A percentile compares a stretch with the other conserved stretches of the same genome.
Evolutionary conservation across 2,797 vertebrate genomes (phyloP).

Genomic region (Graptemys geographica): DNA sequence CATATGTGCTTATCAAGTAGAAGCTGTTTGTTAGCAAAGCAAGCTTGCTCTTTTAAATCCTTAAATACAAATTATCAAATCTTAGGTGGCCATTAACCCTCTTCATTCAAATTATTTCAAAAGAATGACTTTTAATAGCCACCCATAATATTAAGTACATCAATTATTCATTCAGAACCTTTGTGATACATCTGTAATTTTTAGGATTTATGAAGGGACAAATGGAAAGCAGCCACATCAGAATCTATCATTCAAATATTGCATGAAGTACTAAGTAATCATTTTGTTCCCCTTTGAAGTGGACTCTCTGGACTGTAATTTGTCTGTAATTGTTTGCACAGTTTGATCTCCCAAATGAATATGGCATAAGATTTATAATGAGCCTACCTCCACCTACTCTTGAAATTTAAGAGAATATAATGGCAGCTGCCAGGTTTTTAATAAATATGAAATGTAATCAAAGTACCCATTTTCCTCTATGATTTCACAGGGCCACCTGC

Average conservation of each 20-base stretch:
- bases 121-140: not conserved
- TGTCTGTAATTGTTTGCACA: not conserved
- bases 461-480: not conserved
- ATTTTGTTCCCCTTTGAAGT: not conserved
- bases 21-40: not conserved
- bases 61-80: not conserved
- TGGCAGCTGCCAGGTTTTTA: not conserved
- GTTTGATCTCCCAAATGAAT: not conserved
- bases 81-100: not conserved
- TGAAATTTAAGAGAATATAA: not conserved
- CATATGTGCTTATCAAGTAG: not conserved
- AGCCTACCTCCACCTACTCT: not conserved
- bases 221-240: not conserved
- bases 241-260: not conserved
- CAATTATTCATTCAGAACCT: not conserved
- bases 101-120: conserved; percentile 2
- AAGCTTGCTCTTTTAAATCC: not conserved
- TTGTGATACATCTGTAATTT: not conserved
- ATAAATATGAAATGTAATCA: not conserved
- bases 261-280: not conserved
- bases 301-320: not conserved
- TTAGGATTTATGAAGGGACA: not conserved
- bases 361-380: not conserved
- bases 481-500: not conserved
- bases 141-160: not conserved